These are phyloP conservation scores for Clivina fossor DNA, from an alignment of 2,888 invertebrate species.

Conservation along the genomic window DNA sequence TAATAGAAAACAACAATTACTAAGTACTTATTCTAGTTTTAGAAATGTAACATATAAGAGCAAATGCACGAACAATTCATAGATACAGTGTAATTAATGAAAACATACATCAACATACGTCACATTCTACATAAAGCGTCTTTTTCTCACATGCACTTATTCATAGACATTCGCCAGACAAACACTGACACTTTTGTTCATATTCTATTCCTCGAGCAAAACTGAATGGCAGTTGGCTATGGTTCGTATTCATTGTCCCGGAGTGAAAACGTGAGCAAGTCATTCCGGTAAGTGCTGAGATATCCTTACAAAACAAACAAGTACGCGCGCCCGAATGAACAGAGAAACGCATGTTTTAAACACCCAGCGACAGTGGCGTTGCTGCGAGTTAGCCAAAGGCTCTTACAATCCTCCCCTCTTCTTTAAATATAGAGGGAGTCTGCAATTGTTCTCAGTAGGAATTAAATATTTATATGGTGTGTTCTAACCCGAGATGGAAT, in stretches of 20 bases:
- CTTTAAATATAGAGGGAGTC: no score
- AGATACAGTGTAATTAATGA: constrained; percentile 19
- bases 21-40: no score
- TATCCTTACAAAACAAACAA: constrained; percentile 45
- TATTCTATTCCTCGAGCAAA: background rate
- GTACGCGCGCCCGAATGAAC: constrained; percentile 34
- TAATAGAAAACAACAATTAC: no score
- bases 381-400: background rate
- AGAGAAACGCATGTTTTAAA: constrained; percentile 16
- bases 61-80: no score
- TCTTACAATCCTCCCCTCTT: no score
- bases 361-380: constrained; percentile 22
- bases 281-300: constrained; percentile 50
- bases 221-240: constrained; percentile 43
- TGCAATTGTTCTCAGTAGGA: no score
- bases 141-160: background rate
- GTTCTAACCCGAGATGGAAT: no score
- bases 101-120: constrained; percentile 22
- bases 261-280: constrained; percentile 45
- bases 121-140: background rate
- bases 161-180: no score
- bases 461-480: no score
- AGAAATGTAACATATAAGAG: no score
- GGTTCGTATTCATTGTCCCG: constrained; percentile 46
- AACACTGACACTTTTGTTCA: background rate